Evolutionary conservation across 2,888 invertebrate species (phyloP).

Genomic region (Ophion obscuratus): DNA sequence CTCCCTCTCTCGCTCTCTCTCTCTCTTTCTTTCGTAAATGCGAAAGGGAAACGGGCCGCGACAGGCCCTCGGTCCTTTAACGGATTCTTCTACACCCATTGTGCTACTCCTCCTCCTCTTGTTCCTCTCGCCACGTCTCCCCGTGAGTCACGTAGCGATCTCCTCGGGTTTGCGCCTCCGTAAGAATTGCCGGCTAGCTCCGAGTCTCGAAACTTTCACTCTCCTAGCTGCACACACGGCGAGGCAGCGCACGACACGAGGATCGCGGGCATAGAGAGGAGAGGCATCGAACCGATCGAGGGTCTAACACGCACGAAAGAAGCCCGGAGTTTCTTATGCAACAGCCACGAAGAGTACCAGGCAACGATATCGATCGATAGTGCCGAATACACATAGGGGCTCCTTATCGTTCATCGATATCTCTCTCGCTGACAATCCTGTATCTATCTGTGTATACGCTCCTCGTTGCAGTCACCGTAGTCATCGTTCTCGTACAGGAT

Average conservation of each 20-base stretch:
- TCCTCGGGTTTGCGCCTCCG: conserved; percentile 65
- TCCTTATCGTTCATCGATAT: conserved; percentile 62
- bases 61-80: conserved; percentile 66
- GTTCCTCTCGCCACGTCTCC: conserved; percentile 45
- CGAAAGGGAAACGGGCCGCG: conserved; percentile 55
- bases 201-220: conserved; percentile 70
- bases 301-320: conserved; percentile 64
- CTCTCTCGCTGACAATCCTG: conserved; percentile 58
- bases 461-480: conserved; percentile 23
- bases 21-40: conserved; percentile 15
- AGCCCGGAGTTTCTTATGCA: conserved; percentile 64
- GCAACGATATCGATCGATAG: conserved; percentile 59
- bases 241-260: conserved; percentile 28
- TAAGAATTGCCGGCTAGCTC: conserved; percentile 65
- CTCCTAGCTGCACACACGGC: conserved; percentile 62
- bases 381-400: conserved; percentile 51
- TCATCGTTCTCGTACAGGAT: conserved; percentile 29
- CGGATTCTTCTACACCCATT: conserved; percentile 68
- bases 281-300: conserved; percentile 49
- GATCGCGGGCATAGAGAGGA: conserved; percentile 14
- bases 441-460: conserved; percentile 46
- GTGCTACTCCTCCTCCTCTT: conserved; percentile 50
- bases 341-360: conserved; percentile 21
- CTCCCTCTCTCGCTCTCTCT: no score
- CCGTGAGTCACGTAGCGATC: conserved; percentile 70